phyloP scores from a whole-genome alignment of 2,888 invertebrate genomes.

The Celastrina argiolus region DNA sequence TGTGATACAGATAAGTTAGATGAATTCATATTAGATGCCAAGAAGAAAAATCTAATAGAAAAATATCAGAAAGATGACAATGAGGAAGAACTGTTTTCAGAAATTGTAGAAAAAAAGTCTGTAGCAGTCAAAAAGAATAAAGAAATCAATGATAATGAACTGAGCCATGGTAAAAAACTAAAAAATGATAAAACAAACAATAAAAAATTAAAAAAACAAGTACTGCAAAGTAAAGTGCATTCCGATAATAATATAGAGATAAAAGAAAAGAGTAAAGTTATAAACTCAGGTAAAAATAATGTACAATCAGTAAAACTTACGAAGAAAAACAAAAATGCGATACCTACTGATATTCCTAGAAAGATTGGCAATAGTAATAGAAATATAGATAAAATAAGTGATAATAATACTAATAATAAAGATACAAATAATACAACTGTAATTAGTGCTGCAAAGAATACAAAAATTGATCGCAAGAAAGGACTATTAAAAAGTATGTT shows the following conservation, averaged over 20 bases:
- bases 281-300: neutral
- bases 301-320: neutral
- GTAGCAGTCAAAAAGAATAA: slow-evolving; percentile 25
- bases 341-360: neutral
- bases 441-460: neutral
- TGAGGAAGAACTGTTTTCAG: slow-evolving; percentile 30
- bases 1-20: slow-evolving; percentile 48
- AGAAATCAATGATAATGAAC: slow-evolving; percentile 27
- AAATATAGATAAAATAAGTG: neutral
- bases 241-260: neutral
- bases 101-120: slow-evolving; percentile 22
- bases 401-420: neutral
- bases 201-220: neutral
- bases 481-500: slow-evolving; percentile 17
- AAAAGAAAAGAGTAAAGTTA: slow-evolving; percentile 23
- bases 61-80: slow-evolving; percentile 41
- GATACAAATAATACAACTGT: neutral
- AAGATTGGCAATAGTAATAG: neutral
- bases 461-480: slow-evolving; percentile 10
- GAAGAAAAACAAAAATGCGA: neutral
- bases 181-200: slow-evolving; percentile 25
- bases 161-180: slow-evolving; percentile 22
- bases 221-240: neutral
- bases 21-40: slow-evolving; percentile 49
- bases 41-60: slow-evolving; percentile 50